These are phyloP conservation scores for Halocynthia aurantium DNA, from an alignment of 23 tunicate genomes.

Conservation along the genomic window DNA sequence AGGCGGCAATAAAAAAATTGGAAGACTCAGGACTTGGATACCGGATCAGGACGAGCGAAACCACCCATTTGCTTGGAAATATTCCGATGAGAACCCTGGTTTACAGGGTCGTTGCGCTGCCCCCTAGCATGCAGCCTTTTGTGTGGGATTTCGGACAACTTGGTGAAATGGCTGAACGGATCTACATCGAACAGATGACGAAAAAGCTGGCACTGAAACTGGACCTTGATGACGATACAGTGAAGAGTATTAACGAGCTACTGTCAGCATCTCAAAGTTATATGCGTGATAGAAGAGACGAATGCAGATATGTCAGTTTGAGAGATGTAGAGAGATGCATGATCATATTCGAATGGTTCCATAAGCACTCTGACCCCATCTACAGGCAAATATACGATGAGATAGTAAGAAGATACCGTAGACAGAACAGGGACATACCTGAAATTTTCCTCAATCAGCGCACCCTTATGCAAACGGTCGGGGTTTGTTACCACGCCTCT, in stretches of 20 bases:
- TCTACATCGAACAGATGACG: constrained; percentile 69
- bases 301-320: constrained; percentile 71
- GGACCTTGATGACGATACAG: neutral
- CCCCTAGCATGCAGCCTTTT: constrained; percentile 84
- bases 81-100: constrained; percentile 78
- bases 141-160: constrained; percentile 87
- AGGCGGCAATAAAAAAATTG: constrained; percentile 47
- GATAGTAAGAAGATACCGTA: neutral
- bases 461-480: constrained; percentile 40
- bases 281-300: constrained; percentile 35
- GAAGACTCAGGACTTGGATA: constrained; percentile 82
- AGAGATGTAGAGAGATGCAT: constrained; percentile 81
- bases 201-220: neutral
- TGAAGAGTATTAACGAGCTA: constrained; percentile 25
- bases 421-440: neutral
- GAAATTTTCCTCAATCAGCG: neutral
- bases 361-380: constrained; percentile 27
- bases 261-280: constrained; percentile 39
- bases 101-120: constrained; percentile 73
- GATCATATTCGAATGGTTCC: constrained; percentile 47
- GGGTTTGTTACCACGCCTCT: constrained; percentile 74
- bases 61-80: constrained; percentile 44
- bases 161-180: constrained; percentile 31
- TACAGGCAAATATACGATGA: constrained; percentile 5
- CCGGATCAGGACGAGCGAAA: constrained; percentile 44